Conservation (phyloP, 2,113 vertebrate species). For the Parus major region DNA sequence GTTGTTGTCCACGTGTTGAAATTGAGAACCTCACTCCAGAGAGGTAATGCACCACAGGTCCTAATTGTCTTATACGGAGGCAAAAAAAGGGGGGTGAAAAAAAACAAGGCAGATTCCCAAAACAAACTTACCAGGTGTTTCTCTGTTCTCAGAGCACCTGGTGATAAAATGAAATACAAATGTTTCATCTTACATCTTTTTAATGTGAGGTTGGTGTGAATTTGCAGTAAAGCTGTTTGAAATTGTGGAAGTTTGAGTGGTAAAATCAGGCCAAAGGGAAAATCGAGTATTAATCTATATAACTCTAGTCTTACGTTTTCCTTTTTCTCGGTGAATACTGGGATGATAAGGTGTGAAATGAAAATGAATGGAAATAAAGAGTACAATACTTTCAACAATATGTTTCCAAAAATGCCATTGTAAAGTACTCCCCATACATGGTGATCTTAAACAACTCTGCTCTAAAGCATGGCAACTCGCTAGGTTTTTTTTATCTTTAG, state of each 20-base stretch:
- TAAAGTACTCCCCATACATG: background rate
- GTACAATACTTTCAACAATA: background rate
- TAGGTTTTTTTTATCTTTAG: background rate
- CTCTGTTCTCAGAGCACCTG: background rate
- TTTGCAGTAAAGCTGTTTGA: background rate
- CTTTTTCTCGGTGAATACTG: background rate
- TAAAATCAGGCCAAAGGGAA: background rate
- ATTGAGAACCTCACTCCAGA: background rate
- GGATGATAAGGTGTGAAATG: background rate
- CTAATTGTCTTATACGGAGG: background rate
- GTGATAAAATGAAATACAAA: background rate
- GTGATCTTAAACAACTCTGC: background rate
- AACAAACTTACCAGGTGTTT: background rate
- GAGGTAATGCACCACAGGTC: background rate
- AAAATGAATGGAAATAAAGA: background rate
- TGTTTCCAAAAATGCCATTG: background rate
- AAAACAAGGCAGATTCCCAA: background rate
- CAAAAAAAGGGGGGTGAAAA: rapidly evolving
- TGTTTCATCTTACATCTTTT: background rate
- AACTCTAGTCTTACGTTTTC: background rate
- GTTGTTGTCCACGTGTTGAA: background rate
- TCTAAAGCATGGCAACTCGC: background rate
- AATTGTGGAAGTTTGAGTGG: background rate
- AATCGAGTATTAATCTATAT: background rate
- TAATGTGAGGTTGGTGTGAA: background rate